Percentiles rank a stretch among this genome's conserved stretches.
Conservation (phyloP, 2,797 vertebrate genomes). For the Naso thynnoides region DNA sequence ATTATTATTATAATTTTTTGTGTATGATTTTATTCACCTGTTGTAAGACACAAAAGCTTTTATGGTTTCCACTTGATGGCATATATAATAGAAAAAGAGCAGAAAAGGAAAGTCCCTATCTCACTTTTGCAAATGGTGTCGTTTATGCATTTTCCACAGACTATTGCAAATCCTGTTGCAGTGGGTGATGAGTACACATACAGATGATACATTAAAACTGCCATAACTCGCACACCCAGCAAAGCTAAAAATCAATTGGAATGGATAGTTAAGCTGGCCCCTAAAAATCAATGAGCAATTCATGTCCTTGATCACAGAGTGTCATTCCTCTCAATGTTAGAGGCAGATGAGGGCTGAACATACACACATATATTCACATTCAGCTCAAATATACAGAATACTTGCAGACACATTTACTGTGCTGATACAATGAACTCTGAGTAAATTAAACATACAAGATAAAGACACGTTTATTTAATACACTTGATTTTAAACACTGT, state of each 20-base stretch:
- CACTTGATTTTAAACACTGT: conserved; percentile 22
- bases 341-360: conserved; percentile 77
- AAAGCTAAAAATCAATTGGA: conserved; percentile 89
- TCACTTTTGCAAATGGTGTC: conserved; percentile 56
- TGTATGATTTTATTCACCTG: conserved; percentile 48
- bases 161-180: conserved; percentile 74
- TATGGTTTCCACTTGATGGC: conserved; percentile 53
- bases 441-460: conserved; percentile 40
- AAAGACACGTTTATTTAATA: conserved; percentile 25
- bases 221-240: conserved; percentile 87
- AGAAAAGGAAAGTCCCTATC: conserved; percentile 51
- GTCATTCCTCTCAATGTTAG: conserved; percentile 88
- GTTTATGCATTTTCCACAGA: conserved; percentile 61
- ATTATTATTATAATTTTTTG: conserved; percentile 49
- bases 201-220: conserved; percentile 88
- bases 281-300: conserved; percentile 91
- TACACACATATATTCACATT: conserved; percentile 56
- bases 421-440: conserved; percentile 17
- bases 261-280: conserved; percentile 89
- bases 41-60: conserved; percentile 57
- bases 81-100: conserved; percentile 47
- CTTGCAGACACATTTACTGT: conserved; percentile 22
- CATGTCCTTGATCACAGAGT: conserved; percentile 90
- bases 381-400: conserved; percentile 58
- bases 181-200: conserved; percentile 81